A percentile compares a stretch with the other conserved stretches of the same genome.
phyloP scores from a whole-genome alignment of 2,797 vertebrate genomes.

The Rhinogobio ventralis region DNA sequence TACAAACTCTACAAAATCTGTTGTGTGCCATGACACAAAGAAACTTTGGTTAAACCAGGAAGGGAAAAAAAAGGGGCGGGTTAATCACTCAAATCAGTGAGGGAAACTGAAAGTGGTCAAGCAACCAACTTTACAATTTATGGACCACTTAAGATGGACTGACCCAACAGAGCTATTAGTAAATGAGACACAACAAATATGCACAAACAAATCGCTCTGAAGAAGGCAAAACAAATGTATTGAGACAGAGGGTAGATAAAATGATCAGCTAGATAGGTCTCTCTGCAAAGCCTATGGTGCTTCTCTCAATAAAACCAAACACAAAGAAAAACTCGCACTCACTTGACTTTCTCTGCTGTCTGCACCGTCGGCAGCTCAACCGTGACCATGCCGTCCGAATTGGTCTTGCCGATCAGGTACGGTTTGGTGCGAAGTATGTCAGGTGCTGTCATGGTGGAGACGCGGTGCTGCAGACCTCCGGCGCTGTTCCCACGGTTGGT shows the following conservation, averaged over 20 bases:
- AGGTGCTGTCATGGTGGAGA: constrained; percentile 94
- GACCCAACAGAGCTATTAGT: too few species aligned
- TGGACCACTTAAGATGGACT: background rate
- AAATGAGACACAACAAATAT: background rate
- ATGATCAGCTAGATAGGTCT: background rate
- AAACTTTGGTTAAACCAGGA: background rate
- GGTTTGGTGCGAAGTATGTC: constrained; percentile 95
- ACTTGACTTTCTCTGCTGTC: constrained; percentile 92
- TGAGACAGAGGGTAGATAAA: background rate
- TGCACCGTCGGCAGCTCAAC: constrained; percentile 92
- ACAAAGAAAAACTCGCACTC: constrained; percentile 62
- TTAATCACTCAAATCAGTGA: background rate
- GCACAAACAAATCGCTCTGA: too few species aligned
- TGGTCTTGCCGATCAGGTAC: constrained; percentile 91
- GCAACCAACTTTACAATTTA: background rate
- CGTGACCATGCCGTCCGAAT: constrained; percentile 94
- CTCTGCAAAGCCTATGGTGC: background rate
- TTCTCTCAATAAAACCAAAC: background rate
- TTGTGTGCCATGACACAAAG: background rate
- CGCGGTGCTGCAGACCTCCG: constrained; percentile 95
- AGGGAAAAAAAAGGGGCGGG: too few species aligned
- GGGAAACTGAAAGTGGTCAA: background rate
- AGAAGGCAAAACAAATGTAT: background rate
- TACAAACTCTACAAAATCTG: background rate
- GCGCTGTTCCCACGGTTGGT: constrained; percentile 98